Evolutionary conservation across 2,113 vertebrate genomes (phyloP), one percentile per base, ranked within the genome.

Genomic region (Planiliza haematocheilus): DNA sequence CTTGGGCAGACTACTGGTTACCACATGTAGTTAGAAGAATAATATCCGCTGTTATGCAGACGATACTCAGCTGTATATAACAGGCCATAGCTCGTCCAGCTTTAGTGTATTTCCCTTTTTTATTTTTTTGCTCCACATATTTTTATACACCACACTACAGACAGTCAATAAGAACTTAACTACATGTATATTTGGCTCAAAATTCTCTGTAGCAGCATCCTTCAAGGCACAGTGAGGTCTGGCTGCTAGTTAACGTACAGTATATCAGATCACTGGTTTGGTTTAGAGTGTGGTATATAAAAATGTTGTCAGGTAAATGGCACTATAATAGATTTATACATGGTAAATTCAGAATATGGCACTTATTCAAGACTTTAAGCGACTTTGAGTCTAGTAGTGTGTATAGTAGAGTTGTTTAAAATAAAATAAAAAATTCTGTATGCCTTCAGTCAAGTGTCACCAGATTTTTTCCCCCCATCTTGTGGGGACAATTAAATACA

Each of bases 391-490:
- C 2, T 30, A 30, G 8, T 41, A 51, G 14, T 41, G 10, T 76
- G 36, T 30, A 30, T 30, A 30, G 8, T 41, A 51, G 14, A n/a
- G n/a, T n/a, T 41, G 10, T 76, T 21, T n/a, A n/a, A n/a, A n/a
- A n/a, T 7, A 48, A 51, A 65, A 53, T 24, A 16, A 30, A 13
- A 2, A 10, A n/a, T n/a, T 30, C 39, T 73, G 67, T 87, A 56
- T 57, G 61, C 78, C 74, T 84, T 61, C 41, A 81, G 39, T 34
- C 18, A 86, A 84, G 74, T 53, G 67, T 58, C 16, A 70, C 53
- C 78, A 45, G 36, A 17, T 0, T 2, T 17, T 41, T 13, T 10
- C 39, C 12, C 2, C 53, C 56, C 49, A 18, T 50, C 17, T 69
- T 13, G 36, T 53, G 56, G 51, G n/a, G 34, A 64, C 16, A 48